Conservation (phyloP, 2,113 vertebrate genomes). For the Pedetes capensis region DNA sequence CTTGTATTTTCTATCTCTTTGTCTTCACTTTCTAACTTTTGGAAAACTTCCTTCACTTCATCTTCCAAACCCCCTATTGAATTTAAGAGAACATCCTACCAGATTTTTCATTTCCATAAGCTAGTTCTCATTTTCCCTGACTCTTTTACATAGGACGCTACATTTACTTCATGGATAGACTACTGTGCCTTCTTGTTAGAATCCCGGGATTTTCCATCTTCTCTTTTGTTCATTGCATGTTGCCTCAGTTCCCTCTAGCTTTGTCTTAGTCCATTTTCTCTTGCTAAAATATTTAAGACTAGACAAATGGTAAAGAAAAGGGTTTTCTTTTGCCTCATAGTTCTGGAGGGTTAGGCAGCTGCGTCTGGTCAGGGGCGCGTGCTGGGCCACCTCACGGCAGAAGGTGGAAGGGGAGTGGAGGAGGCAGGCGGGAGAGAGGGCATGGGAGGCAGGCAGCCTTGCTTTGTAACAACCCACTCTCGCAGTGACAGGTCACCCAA, state of each 20-base stretch:
- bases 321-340: neutral
- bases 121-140: neutral
- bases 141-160: neutral
- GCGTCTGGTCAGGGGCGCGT: neutral
- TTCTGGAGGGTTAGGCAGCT: neutral
- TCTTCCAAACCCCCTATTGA: neutral
- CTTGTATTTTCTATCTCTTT: neutral
- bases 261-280: neutral
- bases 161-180: neutral
- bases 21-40: constrained; percentile 2
- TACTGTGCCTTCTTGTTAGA: neutral
- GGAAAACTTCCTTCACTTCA: neutral
- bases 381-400: neutral
- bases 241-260: neutral
- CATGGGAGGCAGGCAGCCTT: too few species aligned
- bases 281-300: too few species aligned
- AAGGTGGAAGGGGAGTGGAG: neutral
- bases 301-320: neutral
- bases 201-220: neutral
- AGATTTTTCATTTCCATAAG: neutral
- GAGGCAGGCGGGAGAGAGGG: neutral
- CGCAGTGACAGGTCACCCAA: neutral
- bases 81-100: neutral
- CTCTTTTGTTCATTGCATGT: neutral
- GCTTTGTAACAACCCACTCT: too few species aligned